Percentiles rank a stretch among this genome's conserved stretches.
These are phyloP conservation scores for Syngnathus floridae DNA, from an alignment of 2,113 vertebrate species.

Conservation along the genomic window DNA sequence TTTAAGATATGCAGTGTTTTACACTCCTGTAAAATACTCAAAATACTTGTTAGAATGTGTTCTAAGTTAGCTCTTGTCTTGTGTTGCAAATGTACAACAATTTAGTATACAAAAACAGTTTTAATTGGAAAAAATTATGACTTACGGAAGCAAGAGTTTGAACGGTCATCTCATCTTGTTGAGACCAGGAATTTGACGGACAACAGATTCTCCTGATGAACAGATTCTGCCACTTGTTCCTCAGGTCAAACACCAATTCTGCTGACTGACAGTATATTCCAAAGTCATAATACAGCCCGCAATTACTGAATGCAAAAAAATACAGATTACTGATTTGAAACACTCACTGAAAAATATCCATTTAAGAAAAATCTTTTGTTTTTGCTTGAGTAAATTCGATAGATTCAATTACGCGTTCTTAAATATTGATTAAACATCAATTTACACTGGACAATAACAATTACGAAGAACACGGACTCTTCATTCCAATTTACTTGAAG, in stretches of 20 bases:
- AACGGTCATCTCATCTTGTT: slow-evolving; percentile 80
- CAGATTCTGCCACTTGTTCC: slow-evolving; percentile 88
- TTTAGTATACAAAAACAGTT: background rate
- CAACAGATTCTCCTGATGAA: slow-evolving; percentile 81
- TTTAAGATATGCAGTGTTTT: background rate
- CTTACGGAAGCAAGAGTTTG: slow-evolving; percentile 74
- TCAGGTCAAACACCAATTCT: slow-evolving; percentile 77
- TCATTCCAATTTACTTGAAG: background rate
- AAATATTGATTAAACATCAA: background rate
- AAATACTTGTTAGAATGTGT: too few species aligned
- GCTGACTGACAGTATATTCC: slow-evolving; percentile 68
- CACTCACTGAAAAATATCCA: background rate
- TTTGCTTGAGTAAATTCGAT: background rate
- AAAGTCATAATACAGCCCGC: background rate
- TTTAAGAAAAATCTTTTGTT: background rate
- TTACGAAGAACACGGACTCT: background rate
- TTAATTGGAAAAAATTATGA: background rate
- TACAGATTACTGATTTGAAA: background rate
- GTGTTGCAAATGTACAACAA: background rate
- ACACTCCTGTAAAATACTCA: background rate
- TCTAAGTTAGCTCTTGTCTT: too few species aligned
- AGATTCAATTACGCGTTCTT: background rate
- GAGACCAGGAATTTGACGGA: slow-evolving; percentile 84
- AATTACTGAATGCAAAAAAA: background rate
- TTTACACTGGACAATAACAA: background rate